Evolutionary conservation across 1,140 invertebrate species (phyloP).

Genomic region (Cyclina sinensis): DNA sequence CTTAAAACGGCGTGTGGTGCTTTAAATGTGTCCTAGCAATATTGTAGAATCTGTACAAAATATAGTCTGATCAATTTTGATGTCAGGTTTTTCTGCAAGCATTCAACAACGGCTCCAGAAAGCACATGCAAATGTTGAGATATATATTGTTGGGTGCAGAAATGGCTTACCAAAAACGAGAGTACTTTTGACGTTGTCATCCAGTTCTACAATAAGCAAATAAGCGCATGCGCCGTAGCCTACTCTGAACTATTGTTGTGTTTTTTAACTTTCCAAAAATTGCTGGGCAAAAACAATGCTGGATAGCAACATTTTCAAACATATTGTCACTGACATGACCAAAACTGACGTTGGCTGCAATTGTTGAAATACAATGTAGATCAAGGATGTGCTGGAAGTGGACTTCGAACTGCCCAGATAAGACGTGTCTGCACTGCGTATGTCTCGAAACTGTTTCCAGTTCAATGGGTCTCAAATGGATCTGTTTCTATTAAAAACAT

Average conservation of each 20-base stretch:
- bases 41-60: conserved; percentile 62
- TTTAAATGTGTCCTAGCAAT: conserved; percentile 40
- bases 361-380: neutral
- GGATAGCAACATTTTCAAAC: too few relatives aligned
- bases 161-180: conserved; percentile 15
- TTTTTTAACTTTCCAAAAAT: neutral
- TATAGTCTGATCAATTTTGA: neutral
- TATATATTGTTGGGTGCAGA: neutral
- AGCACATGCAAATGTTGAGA: conserved; percentile 4
- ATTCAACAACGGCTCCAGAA: conserved; percentile 48
- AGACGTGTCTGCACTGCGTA: neutral
- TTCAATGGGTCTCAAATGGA: neutral
- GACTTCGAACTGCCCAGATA: neutral
- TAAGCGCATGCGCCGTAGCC: conserved; percentile 27
- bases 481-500: neutral
- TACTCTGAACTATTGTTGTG: conserved; percentile 8
- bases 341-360: neutral
- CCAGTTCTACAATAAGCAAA: neutral
- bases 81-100: conserved; percentile 28
- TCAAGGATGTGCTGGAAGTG: neutral
- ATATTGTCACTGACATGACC: conserved; percentile 40
- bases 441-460: neutral
- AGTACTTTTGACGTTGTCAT: neutral
- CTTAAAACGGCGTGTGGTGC: conserved; percentile 8
- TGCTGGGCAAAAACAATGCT: neutral